These are phyloP conservation scores for Pseudolaguvia tuberculata DNA, from an alignment of 2,113 vertebrate species.

Conservation along the genomic window DNA sequence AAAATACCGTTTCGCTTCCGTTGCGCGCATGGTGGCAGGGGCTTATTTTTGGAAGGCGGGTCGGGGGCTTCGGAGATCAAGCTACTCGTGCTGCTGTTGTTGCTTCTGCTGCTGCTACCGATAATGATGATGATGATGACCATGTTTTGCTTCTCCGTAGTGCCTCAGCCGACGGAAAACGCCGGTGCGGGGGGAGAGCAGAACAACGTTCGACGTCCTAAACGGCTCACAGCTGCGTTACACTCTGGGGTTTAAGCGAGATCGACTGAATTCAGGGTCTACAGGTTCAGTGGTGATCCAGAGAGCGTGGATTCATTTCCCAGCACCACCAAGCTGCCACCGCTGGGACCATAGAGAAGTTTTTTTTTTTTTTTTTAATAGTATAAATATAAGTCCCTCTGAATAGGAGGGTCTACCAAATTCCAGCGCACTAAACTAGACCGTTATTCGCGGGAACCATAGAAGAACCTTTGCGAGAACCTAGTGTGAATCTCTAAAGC, in stretches of 20 bases:
- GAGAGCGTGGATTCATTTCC: too few relatives aligned
- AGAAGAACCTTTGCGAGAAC: not conserved
- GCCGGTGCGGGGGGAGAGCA: slow-evolving; percentile 48
- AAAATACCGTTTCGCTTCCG: slow-evolving; percentile 97
- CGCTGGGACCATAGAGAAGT: too few relatives aligned
- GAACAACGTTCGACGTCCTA: slow-evolving; percentile 14
- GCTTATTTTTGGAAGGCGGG: slow-evolving; percentile 94
- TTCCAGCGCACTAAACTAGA: too few relatives aligned
- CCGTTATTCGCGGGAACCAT: not conserved
- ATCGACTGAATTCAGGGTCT: not conserved
- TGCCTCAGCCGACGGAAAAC: slow-evolving; percentile 52
- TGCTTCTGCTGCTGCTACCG: slow-evolving; percentile 54
- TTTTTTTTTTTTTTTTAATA: too few relatives aligned
- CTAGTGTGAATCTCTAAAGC: not conserved
- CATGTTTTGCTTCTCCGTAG: slow-evolving; percentile 70
- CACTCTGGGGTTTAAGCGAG: not conserved
- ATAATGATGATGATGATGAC: slow-evolving; percentile 61
- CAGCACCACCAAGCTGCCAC: too few relatives aligned
- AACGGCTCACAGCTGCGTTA: slow-evolving; percentile 47
- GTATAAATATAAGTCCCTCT: too few relatives aligned
- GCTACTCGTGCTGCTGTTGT: slow-evolving; percentile 67
- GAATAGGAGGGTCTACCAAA: too few relatives aligned
- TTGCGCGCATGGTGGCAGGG: slow-evolving; percentile 83
- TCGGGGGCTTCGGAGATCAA: slow-evolving; percentile 73
- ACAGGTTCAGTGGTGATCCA: not conserved